Evolutionary conservation across 2,113 vertebrate genomes (phyloP).

Genomic region (Odocoileus virginianus): DNA sequence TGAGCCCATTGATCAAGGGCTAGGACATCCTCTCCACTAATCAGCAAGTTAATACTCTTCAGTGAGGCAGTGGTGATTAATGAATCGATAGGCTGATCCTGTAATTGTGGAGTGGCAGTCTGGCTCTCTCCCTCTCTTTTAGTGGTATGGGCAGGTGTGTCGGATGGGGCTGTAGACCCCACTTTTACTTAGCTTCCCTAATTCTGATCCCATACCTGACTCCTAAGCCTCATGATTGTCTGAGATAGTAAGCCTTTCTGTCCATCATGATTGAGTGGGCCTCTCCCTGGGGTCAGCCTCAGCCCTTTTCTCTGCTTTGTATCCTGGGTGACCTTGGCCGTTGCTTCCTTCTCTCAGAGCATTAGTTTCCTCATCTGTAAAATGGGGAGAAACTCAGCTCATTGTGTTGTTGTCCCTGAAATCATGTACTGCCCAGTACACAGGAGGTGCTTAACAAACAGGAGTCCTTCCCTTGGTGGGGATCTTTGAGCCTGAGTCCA

Average conservation of each 20-base stretch:
- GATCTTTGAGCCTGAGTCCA: neutral
- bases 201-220: neutral
- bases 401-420: neutral
- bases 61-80: conserved; percentile 34
- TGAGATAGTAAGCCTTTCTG: neutral
- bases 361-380: neutral
- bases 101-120: neutral
- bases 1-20: neutral
- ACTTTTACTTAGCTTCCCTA: neutral
- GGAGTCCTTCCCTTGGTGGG: neutral
- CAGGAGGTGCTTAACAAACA: neutral
- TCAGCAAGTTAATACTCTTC: conserved; percentile 18
- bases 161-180: neutral
- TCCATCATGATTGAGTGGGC: neutral
- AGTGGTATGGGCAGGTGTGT: neutral
- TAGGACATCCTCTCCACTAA: neutral
- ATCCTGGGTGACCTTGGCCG: neutral
- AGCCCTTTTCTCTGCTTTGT: neutral
- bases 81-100: neutral
- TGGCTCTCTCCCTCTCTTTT: neutral
- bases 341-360: neutral
- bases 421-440: accelerated
- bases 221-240: neutral
- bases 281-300: neutral
- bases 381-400: neutral